Evolutionary conservation across 2,888 invertebrate genomes (phyloP), one percentile per base, ranked within the genome.

Genomic region (Andrena dorsata): DNA sequence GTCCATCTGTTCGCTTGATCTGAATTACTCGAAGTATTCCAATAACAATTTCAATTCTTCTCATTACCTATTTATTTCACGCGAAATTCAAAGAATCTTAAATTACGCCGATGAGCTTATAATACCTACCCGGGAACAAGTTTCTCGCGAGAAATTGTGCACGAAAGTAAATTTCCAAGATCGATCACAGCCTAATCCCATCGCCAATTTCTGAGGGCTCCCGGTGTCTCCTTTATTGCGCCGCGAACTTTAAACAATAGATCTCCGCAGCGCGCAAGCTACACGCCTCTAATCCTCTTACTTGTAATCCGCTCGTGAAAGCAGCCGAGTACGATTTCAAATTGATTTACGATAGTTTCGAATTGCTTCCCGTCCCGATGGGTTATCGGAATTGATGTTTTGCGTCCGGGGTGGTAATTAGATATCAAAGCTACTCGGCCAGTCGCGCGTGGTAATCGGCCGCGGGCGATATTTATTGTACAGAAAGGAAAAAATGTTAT

Each of bases 251-350:
- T 64, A 68, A 80, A 81, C 63, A 68, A 80, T 74, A 30, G 81
- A 69, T 74, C 69, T 74, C 64, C 64, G 51, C 30, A 49, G 58
- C 56, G 20, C 58, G 68, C 32, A 63, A 69, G 75, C 51, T 75
- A 75, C 60, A 56, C 64, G 60, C 32, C 41, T 80, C 32, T 80
- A 47, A 81, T 82, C 80, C 76, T 71, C 80, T 76, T 80, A 81
- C 66, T 28, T n/a, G 76, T 76, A 76, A 80, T 76, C 76, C 70
- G 30, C 26, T 76, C 32, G 61, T 61, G 76, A 49, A 49, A 82
- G 64, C 60, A 51, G 26, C 30, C 63, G 56, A 58, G 65, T 51
- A 28, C 28, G 51, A 72, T 63, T 70, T 69, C 51, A 65, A 80
- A 82, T 16, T 70, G 69, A 80, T 70, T 75, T 80, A 60, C 58